Evolutionary conservation across 2,797 vertebrate genomes (phyloP).

Genomic region (Natrix natrix): DNA sequence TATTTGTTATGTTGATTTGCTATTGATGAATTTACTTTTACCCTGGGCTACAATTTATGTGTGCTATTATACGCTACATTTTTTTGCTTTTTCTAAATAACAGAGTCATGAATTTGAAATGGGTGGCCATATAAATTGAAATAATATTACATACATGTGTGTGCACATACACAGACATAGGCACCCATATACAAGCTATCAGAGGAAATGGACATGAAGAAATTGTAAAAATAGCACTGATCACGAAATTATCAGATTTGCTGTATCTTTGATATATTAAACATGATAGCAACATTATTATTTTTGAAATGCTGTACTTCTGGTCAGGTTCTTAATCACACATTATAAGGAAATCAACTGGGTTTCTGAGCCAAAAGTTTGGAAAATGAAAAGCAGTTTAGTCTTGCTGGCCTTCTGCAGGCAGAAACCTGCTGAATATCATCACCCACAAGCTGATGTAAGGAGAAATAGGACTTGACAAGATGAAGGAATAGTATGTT

Average conservation of each 20-base stretch:
- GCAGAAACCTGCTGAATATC: constrained; percentile 33
- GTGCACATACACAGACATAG: neutral
- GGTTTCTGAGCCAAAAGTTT: constrained; percentile 32
- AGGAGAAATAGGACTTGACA: constrained; percentile 54
- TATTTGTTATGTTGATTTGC: neutral
- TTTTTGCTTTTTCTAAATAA: neutral
- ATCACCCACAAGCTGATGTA: constrained; percentile 49
- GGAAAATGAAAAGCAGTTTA: constrained; percentile 40
- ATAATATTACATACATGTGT: neutral
- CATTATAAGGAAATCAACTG: constrained; percentile 25
- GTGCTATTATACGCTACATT: neutral
- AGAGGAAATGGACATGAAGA: neutral
- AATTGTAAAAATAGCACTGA: neutral
- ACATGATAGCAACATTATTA: neutral
- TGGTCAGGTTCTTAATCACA: constrained; percentile 52
- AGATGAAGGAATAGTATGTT: constrained; percentile 58
- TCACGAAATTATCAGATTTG: neutral
- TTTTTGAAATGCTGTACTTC: constrained; percentile 2
- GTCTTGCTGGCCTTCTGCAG: constrained; percentile 25
- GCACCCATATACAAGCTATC: neutral
- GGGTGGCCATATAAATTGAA: neutral
- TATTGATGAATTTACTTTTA: neutral
- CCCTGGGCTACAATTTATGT: neutral
- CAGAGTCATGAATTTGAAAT: neutral
- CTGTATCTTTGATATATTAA: neutral